Evolutionary conservation across 35 echinoderm and acorn worm genomes (phyloP).

Genomic region (Stichopus chloronotus): DNA sequence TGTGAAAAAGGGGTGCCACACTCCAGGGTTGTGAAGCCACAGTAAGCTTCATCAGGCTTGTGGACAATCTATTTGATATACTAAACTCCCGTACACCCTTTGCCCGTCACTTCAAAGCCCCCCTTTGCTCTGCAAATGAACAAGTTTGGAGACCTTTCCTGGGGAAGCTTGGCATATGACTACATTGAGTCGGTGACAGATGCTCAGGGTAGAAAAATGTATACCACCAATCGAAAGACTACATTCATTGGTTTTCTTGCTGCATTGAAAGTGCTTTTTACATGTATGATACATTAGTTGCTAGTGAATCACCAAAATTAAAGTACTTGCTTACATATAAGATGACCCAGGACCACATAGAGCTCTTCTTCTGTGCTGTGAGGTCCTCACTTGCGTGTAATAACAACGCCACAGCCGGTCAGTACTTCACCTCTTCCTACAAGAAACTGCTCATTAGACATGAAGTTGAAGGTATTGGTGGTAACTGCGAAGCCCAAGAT

Average conservation of each 20-base stretch:
- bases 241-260: constrained; percentile 63
- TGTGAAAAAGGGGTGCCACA: background rate
- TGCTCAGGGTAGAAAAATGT: background rate
- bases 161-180: background rate
- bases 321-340: constrained; percentile 73
- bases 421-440: constrained; percentile 32
- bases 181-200: background rate
- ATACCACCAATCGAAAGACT: background rate
- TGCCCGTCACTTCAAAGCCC: background rate
- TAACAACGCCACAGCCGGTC: constrained; percentile 59
- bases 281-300: constrained; percentile 22
- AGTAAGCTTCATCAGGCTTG: background rate
- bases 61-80: background rate
- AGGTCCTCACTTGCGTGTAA: constrained; percentile 31
- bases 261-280: constrained; percentile 38
- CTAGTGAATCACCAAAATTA: background rate
- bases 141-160: background rate
- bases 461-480: background rate
- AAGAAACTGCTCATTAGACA: constrained; percentile 44
- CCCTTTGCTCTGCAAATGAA: background rate
- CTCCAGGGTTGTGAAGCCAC: constrained; percentile 27
- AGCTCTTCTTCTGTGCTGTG: constrained; percentile 61
- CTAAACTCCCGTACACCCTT: background rate
- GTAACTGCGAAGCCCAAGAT: too few relatives aligned
- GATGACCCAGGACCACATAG: constrained; percentile 68